phyloP scores from a whole-genome alignment of 2,797 vertebrate genomes.

The Pelodytes ibericus region DNA sequence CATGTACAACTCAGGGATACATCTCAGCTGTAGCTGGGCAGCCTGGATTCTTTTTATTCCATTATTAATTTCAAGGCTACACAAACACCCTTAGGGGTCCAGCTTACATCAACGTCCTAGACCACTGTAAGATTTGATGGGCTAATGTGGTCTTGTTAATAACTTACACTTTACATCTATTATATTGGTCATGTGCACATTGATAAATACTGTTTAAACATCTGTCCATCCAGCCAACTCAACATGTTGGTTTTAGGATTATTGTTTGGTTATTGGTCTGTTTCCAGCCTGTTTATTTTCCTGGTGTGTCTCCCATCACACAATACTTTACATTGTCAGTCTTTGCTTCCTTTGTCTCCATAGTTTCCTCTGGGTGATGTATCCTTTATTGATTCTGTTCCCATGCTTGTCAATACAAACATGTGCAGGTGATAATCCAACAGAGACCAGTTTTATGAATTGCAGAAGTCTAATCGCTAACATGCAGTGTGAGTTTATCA shows the following conservation, averaged over 20 bases:
- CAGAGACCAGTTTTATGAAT: neutral
- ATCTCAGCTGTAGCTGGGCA: too few species aligned
- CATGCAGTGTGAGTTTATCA: neutral
- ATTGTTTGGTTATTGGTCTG: slow-evolving; percentile 46
- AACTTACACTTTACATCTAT: too few species aligned
- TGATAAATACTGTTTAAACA: slow-evolving; percentile 8
- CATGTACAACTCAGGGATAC: too few species aligned
- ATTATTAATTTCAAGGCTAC: too few species aligned
- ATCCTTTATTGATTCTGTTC: slow-evolving; percentile 51
- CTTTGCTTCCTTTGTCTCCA: slow-evolving; percentile 71
- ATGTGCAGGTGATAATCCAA: neutral
- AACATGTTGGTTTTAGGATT: slow-evolving; percentile 3
- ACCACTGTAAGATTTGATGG: too few species aligned
- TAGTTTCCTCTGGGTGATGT: slow-evolving; percentile 63
- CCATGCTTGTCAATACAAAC: slow-evolving; percentile 30
- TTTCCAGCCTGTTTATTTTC: slow-evolving; percentile 65
- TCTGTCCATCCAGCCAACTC: slow-evolving; percentile 5
- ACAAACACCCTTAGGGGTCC: too few species aligned
- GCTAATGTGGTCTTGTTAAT: too few species aligned
- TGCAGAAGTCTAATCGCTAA: neutral
- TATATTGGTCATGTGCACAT: neutral
- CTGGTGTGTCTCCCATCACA: slow-evolving; percentile 52
- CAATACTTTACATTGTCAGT: slow-evolving; percentile 57
- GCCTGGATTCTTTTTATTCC: too few species aligned
- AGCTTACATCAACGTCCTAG: too few species aligned